A percentile compares a stretch with the other conserved stretches of the same genome.
Conservation (phyloP, 2,113 vertebrate species). For the Felis chaus region DNA sequence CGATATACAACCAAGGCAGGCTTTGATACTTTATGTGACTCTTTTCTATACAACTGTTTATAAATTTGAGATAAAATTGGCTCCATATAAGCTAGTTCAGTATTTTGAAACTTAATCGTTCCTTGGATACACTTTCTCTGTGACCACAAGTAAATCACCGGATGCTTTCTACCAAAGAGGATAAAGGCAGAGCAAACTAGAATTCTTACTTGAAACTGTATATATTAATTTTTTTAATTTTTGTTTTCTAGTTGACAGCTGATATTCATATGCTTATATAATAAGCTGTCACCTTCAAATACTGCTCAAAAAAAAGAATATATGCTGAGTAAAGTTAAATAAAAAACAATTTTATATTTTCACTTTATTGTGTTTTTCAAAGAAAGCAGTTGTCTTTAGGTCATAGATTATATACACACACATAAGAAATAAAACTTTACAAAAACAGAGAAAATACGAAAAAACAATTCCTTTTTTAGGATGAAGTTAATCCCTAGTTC, state of each 20-base stretch:
- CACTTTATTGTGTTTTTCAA: constrained; percentile 30
- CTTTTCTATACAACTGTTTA: constrained; percentile 44
- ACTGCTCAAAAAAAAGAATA: not conserved
- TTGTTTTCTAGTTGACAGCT: constrained; percentile 38
- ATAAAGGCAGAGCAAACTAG: constrained; percentile 27
- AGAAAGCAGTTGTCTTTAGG: not conserved
- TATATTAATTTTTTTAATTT: not conserved
- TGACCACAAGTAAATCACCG: constrained; percentile 1
- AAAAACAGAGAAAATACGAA: constrained; percentile 16
- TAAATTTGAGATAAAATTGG: constrained; percentile 50
- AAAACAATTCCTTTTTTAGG: not conserved
- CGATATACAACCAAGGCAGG: constrained; percentile 4
- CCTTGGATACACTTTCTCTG: not conserved
- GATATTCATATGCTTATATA: not conserved
- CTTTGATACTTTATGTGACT: constrained; percentile 46
- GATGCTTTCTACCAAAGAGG: not conserved
- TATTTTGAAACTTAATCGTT: constrained; percentile 56
- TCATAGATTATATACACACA: not conserved
- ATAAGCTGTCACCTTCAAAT: constrained; percentile 42
- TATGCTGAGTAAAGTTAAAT: not conserved
- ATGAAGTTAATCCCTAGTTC: constrained; percentile 24
- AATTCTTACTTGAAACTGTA: not conserved
- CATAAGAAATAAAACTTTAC: not conserved
- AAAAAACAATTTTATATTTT: constrained; percentile 30
- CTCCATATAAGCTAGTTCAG: constrained; percentile 12